A percentile compares a stretch with the other conserved stretches of the same genome.
Evolutionary conservation across 2,113 vertebrate genomes (phyloP).

Genomic region (Thermophis baileyi): DNA sequence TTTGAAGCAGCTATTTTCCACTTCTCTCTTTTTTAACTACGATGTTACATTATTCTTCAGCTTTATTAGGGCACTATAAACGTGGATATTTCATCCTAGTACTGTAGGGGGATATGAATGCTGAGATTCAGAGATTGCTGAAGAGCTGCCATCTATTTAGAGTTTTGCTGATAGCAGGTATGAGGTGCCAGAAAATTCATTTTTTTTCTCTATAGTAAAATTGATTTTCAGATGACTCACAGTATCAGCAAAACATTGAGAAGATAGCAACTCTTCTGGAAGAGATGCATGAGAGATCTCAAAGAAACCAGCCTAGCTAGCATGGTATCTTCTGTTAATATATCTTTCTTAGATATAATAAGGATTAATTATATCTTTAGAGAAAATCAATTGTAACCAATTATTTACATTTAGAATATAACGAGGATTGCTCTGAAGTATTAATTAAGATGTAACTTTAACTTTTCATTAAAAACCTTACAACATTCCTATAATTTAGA

Average conservation of each 20-base stretch:
- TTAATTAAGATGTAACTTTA: conserved; percentile 31
- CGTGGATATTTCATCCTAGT: too few species aligned
- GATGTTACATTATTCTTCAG: background rate
- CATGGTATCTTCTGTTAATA: conserved; percentile 14
- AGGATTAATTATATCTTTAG: conserved; percentile 40
- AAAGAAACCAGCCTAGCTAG: conserved; percentile 3
- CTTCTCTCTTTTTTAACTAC: background rate
- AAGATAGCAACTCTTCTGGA: conserved; percentile 15
- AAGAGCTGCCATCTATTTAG: background rate
- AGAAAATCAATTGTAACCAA: conserved; percentile 42
- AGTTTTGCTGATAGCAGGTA: background rate
- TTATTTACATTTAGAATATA: conserved; percentile 37
- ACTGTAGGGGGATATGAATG: background rate
- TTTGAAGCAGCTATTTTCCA: background rate
- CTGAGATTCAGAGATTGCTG: background rate
- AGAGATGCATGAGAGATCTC: conserved; percentile 10
- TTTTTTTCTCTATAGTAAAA: background rate
- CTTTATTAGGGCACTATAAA: background rate
- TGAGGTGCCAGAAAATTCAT: background rate
- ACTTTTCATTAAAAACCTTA: conserved; percentile 5
- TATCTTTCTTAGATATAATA: conserved; percentile 16
- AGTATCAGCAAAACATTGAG: background rate
- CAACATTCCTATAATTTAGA: background rate
- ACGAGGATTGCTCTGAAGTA: conserved; percentile 19
- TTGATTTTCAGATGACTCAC: background rate